Base-by-base conservation (phyloP, 2,113 vertebrate genomes). In the Neopipo cinnamomea region DNA sequence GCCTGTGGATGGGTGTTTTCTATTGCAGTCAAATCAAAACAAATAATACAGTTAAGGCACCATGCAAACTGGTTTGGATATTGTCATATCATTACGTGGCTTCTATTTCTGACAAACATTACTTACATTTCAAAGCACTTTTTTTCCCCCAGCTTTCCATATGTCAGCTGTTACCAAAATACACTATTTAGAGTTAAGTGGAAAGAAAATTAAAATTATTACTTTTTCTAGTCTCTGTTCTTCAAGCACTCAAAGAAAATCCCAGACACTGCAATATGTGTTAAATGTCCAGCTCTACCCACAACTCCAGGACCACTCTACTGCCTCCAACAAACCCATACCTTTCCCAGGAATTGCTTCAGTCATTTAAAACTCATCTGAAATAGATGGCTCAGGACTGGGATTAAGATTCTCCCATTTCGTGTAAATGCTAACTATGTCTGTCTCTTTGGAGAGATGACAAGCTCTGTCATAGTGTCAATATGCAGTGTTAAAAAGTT, bases 151-250 rank as follows among this genome's bases (percentile, higher is more conserved):
- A 89, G 61, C n/a, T 86, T 93, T 94, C 79, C 88, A 80, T 91
- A 93, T 93, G 90, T 84, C 68, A 96, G 33, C 67, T 91, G 41
- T 56, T 93, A 86, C 77, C 65, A 63, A 93, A 95, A 93, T n/a
- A 35, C 11, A 71, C 35, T 81, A 14, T 70, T 92, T 41, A 22
- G 12, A 78, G 11, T 56, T 79, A 71, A 35, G 25, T 15, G 13
- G 42, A 65, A 94, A 72, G 30, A 74, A 83, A 83, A 77, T 70
- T n/a, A 77, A 85, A 63, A 67, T 37, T 3, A 27, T 46, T 85
- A 8, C 63, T 80, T 85, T 73, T 75, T 55, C 50, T 79, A 39
- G n/a, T 58, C 28, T 85, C 82, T 62, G 21, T 23, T 83, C 41
- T 77, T 80, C n/a, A 80, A 25, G 5, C 30, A 6, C 14, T 80